Percentiles rank a stretch among this genome's conserved stretches.
These are phyloP conservation scores for Papilio elwesi DNA, from an alignment of 2,888 invertebrate species.

Conservation along the genomic window DNA sequence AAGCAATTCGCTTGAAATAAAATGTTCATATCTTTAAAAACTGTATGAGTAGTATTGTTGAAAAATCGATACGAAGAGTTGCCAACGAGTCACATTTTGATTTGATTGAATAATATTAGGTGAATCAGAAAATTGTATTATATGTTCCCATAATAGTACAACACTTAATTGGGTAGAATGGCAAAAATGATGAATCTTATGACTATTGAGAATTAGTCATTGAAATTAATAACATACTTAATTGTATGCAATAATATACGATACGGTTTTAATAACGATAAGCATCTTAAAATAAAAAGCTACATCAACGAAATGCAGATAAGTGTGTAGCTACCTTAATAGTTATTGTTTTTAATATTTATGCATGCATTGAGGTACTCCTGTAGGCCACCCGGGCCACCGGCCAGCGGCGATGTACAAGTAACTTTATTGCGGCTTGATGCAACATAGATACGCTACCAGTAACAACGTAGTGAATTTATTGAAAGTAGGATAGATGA, in stretches of 20 bases:
- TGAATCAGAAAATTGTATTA: too few relatives aligned
- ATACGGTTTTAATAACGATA: not conserved
- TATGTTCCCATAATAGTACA: too few relatives aligned
- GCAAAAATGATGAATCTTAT: too few relatives aligned
- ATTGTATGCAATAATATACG: not conserved
- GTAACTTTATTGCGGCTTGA: conserved; percentile 29
- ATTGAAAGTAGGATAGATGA: conserved; percentile 31
- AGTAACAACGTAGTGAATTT: conserved; percentile 34
- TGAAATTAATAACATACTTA: too few relatives aligned
- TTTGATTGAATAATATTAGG: too few relatives aligned
- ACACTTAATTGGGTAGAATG: too few relatives aligned
- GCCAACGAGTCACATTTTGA: not conserved
- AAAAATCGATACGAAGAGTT: too few relatives aligned
- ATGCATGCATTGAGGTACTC: conserved; percentile 31
- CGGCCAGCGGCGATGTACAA: conserved; percentile 35
- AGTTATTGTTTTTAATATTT: conserved; percentile 34
- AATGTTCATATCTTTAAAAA: too few relatives aligned
- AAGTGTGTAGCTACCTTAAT: conserved; percentile 20
- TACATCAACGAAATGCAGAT: not conserved
- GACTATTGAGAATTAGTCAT: too few relatives aligned
- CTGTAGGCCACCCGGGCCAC: conserved; percentile 32
- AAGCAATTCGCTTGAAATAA: too few relatives aligned
- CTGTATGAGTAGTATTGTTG: too few relatives aligned
- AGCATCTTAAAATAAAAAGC: not conserved
- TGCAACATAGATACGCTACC: conserved; percentile 36